Percentiles rank a stretch among this genome's conserved stretches.
Evolutionary conservation across 2,888 invertebrate species (phyloP).

Genomic region (Teinopalpus imperialis): DNA sequence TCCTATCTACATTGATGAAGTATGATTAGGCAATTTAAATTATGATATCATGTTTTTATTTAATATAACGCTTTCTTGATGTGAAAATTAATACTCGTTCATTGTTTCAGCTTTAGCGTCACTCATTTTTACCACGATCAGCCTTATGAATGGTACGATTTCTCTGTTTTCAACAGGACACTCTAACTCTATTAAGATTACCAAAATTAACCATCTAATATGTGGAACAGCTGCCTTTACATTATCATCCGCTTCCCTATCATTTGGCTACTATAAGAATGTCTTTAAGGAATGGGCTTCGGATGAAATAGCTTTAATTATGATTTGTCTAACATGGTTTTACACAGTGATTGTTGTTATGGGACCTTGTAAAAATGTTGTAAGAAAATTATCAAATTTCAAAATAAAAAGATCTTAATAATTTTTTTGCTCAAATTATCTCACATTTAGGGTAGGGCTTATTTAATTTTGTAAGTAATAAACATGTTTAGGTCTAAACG

Average conservation of each 20-base stretch:
- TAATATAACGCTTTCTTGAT: too few relatives aligned
- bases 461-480: too few relatives aligned
- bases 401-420: constrained; percentile 29
- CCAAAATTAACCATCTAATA: constrained; percentile 34
- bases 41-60: too few relatives aligned
- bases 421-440: too few relatives aligned
- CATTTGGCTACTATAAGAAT: constrained; percentile 35
- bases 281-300: constrained; percentile 38
- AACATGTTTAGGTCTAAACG: too few relatives aligned
- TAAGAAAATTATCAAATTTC: constrained; percentile 20
- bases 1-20: too few relatives aligned
- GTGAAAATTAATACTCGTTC: background rate
- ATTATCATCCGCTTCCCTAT: constrained; percentile 34
- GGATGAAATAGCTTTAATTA: constrained; percentile 30
- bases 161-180: constrained; percentile 31
- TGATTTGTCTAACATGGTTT: constrained; percentile 33
- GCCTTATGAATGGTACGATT: constrained; percentile 35
- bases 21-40: too few relatives aligned
- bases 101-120: constrained; percentile 36
- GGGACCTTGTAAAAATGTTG: constrained; percentile 26
- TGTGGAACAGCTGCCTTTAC: constrained; percentile 34
- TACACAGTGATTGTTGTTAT: constrained; percentile 32
- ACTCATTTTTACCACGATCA: constrained; percentile 33
- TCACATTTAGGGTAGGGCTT: too few relatives aligned
- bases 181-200: constrained; percentile 26